Conservation (phyloP, 2,888 invertebrate genomes). For the Callosobruchus maculatus region DNA sequence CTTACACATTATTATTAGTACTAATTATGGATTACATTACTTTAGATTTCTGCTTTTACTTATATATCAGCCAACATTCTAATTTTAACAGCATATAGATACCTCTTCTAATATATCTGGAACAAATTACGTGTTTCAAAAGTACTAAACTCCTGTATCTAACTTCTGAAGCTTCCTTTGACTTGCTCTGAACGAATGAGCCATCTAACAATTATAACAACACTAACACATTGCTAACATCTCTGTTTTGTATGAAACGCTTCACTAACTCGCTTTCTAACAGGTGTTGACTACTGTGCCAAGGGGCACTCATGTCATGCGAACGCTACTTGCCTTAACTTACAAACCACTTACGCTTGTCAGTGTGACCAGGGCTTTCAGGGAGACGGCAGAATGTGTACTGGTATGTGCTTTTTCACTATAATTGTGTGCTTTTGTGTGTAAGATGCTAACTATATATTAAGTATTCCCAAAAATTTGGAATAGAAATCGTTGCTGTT, state of each 20-base stretch:
- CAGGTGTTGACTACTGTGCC: constrained; percentile 86
- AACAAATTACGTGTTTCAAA: no score
- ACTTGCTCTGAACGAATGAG: background rate
- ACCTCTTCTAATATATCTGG: no score
- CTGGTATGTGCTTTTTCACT: constrained; percentile 54
- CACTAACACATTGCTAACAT: background rate
- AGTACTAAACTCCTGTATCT: background rate
- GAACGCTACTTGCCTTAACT: constrained; percentile 88
- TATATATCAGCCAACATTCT: no score
- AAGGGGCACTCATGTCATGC: constrained; percentile 85
- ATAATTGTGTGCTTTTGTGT: background rate
- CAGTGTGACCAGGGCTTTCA: constrained; percentile 87
- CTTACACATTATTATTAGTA: background rate
- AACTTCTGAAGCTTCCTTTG: background rate
- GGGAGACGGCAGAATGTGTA: constrained; percentile 77
- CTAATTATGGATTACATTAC: no score
- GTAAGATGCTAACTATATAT: no score
- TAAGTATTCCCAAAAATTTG: no score
- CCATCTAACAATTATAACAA: background rate
- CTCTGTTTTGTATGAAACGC: background rate
- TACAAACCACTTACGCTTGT: constrained; percentile 86
- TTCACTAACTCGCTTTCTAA: constrained; percentile 23
- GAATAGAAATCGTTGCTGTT: no score
- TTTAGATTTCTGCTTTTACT: no score
- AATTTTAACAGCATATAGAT: no score